Evolutionary conservation across 2,113 vertebrate genomes (phyloP), one percentile per base, ranked within the genome.

Genomic region (Pyxicephalus adspersus): DNA sequence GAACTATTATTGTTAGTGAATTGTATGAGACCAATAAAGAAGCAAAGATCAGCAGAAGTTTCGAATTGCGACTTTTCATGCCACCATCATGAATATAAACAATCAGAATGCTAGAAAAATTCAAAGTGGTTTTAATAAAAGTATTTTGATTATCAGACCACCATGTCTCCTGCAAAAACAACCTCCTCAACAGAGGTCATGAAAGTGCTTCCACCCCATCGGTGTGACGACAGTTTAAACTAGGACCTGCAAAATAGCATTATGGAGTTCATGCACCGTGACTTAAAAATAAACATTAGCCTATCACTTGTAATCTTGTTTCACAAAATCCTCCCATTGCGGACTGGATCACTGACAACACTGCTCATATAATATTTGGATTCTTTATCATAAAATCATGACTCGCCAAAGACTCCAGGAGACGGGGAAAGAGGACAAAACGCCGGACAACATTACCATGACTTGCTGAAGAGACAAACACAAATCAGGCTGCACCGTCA

Each of bases 271-370:
- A 54, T 18, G 38, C 31, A 52, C 75, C 25, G 22, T n/a, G 23
- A 28, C 45, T 61, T 77, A 64, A 64, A 54, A 77, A 77, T 31
- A 77, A 77, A 77, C 45, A 76, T 52, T 25, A 76, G 60, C 45
- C 71, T 28, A 74, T 58, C 17, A 28, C 31, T 18, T 19, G 60
- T 64, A 61, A 64, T 77, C 68, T 71, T 38, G 25, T 64, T 64
- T 64, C 58, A 29, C 60, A 77, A 54, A 65, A 13, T 13, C 60
- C 75, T 65, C 26, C 50, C 51, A 26, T 1, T n/a, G 13, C 5
- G 26, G 29, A 51, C 28, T 51, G 45, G 75, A 64, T 64, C 63
- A 31, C 51, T 8, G 51, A 78, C 76, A 38, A 57, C 15, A 67
- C 51, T 23, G 55, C 25, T 65, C 63, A 77, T 54, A 66, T 54